Base-by-base conservation (phyloP, 2,888 invertebrate species). In the Cryptocephalus moraei region DNA sequence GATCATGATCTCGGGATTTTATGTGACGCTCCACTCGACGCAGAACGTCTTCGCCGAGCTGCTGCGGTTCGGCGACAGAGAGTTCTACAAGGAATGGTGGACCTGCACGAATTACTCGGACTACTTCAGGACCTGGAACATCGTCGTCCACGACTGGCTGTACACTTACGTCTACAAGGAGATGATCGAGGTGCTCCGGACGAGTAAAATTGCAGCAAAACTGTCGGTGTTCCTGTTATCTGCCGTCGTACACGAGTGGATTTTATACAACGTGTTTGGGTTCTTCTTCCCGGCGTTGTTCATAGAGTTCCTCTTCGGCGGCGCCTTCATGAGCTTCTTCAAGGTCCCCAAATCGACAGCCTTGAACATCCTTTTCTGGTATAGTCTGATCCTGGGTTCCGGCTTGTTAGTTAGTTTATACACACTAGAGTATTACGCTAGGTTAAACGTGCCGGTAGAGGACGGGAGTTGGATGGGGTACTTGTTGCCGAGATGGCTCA, bases 61-160 rank as follows among this genome's bases (percentile, higher is more conserved):
- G 70, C 68, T 94, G 50, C 79, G 78, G 50, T 97, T 96, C 68
- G 87, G 81, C 8, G 91, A 96, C 73, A 71, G 94, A 64, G 76
- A 84, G 75, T 84, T 91, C 75, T 82, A 91, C 65, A 80, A 80
- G 83, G 91, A 91, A 62, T 96, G 95, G 95, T 96, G 95, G 96
- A 93, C 89, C 45, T 81, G 85, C 2, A 81, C 83, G 0, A 81
- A 82, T n/a, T 93, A 84, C 69, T 80, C 82, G 0, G 76, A 75
- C 10, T 96, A 84, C 69, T 95, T 90, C 69, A 81, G 93, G n/a
- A 86, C 86, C 4, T 96, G 96, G 96, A 97, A 97, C 68, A 79
- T 90, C 11, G 84, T 95, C 0, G 93, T 96, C 0, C 89, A 95
- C 66, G 91, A 92, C 57, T 97, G 94, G 94, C 75, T 96, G 0